phyloP scores from a whole-genome alignment of 2,113 vertebrate genomes.

The Bothrops jararaca region DNA sequence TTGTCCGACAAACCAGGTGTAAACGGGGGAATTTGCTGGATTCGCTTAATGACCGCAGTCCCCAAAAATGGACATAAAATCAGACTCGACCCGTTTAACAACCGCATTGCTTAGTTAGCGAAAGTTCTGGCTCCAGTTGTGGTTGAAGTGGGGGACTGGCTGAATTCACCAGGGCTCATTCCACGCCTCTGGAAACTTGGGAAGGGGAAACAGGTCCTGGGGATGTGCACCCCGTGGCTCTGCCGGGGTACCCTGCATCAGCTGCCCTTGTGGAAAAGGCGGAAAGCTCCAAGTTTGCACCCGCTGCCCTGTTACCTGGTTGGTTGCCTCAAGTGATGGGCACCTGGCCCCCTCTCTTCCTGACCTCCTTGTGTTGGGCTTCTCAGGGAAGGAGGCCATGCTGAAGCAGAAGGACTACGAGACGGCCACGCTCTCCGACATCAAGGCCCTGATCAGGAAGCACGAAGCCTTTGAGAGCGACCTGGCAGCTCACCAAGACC shows the following conservation, averaged over 20 bases:
- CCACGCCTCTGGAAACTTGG: neutral
- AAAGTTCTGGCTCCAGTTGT: neutral
- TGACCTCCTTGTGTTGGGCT: fast-evolving
- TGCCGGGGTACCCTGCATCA: neutral
- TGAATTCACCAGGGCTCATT: neutral
- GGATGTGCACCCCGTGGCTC: neutral
- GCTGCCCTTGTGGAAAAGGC: neutral
- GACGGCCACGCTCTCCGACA: conserved; percentile 83
- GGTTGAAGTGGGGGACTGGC: neutral
- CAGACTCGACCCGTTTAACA: no score
- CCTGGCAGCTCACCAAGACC: conserved; percentile 91
- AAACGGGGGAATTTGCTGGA: no score
- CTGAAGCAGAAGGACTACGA: conserved; percentile 88
- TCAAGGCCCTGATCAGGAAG: conserved; percentile 90
- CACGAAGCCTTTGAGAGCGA: conserved; percentile 96
- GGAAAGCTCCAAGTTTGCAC: no score
- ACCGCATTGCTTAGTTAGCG: no score
- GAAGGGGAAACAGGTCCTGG: neutral
- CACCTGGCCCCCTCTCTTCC: fast-evolving
- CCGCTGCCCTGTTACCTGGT: neutral
- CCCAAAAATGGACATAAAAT: no score
- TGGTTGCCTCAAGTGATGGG: fast-evolving
- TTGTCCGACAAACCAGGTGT: no score
- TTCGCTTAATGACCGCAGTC: neutral
- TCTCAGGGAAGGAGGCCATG: conserved; percentile 87